Evolutionary conservation across 2,797 vertebrate species (phyloP).

Genomic region (Ptychobarbus kaznakovi): DNA sequence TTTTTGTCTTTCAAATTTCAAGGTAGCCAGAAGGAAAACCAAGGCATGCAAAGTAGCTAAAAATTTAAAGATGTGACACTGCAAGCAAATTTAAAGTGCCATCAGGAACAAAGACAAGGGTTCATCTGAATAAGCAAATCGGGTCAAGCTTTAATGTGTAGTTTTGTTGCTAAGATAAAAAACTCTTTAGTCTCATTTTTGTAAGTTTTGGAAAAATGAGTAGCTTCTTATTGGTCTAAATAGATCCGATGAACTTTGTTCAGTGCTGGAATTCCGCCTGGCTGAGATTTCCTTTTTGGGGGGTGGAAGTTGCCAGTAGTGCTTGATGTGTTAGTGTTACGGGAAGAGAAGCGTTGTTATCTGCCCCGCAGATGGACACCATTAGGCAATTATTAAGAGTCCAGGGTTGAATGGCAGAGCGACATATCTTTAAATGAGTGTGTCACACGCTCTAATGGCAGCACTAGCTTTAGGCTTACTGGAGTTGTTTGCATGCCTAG

Average conservation of each 20-base stretch:
- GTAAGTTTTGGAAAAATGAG: background rate
- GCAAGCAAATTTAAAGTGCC: constrained; percentile 68
- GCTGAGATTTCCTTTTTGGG: constrained; percentile 58
- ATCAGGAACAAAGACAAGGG: constrained; percentile 49
- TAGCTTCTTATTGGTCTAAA: background rate
- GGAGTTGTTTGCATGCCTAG: background rate
- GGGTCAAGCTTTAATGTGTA: constrained; percentile 46
- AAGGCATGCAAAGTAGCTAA: constrained; percentile 63
- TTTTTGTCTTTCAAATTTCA: constrained; percentile 80
- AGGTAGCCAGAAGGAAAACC: constrained; percentile 67
- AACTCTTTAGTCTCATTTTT: background rate
- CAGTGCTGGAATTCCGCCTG: constrained; percentile 50
- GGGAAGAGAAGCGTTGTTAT: constrained; percentile 79
- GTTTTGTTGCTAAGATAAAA: background rate
- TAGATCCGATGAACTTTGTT: background rate
- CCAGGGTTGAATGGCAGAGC: constrained; percentile 72
- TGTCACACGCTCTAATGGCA: constrained; percentile 27
- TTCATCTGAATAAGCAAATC: constrained; percentile 80
- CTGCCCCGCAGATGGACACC: constrained; percentile 82
- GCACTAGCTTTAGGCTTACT: constrained; percentile 39
- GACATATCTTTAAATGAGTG: constrained; percentile 63
- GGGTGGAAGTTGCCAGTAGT: constrained; percentile 58
- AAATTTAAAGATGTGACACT: constrained; percentile 62
- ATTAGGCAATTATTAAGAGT: constrained; percentile 84
- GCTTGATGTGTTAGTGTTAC: constrained; percentile 70